phyloP scores from a whole-genome alignment of 1,140 invertebrate genomes.

The Parapsyche elsis region DNA sequence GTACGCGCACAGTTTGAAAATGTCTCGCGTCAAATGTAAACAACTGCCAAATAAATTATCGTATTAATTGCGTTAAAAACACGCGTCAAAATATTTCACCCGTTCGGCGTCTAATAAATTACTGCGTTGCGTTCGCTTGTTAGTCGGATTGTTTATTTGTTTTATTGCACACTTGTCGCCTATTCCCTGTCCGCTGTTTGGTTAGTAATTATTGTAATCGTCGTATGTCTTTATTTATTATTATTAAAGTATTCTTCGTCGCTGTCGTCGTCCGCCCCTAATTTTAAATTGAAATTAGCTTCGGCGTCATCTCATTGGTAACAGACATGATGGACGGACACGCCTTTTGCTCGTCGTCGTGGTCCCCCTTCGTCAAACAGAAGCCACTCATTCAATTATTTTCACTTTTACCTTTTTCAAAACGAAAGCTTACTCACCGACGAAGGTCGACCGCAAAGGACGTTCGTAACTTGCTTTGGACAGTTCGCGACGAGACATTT shows the following conservation, averaged over 20 bases:
- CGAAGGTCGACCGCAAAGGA: no score
- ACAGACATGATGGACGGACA: background rate
- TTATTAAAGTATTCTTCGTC: background rate
- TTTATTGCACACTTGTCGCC: background rate
- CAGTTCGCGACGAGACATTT: background rate
- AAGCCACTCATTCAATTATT: conserved; percentile 26
- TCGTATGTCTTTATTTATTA: conserved; percentile 7
- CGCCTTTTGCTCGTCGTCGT: conserved; percentile 34
- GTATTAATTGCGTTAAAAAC: background rate
- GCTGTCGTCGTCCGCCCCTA: background rate
- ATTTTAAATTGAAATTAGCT: conserved; percentile 35
- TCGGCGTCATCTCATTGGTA: conserved; percentile 4
- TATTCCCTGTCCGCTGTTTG: background rate
- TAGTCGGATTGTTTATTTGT: background rate
- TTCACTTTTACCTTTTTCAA: background rate
- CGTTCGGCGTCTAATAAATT: background rate
- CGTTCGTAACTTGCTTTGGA: background rate
- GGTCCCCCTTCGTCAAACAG: background rate
- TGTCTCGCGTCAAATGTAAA: background rate
- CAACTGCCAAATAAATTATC: no score
- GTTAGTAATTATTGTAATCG: background rate
- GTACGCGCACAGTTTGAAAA: background rate
- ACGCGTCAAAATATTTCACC: background rate
- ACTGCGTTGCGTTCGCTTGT: background rate
- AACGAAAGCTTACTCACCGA: no score